phyloP scores from a whole-genome alignment of 2,797 vertebrate species.

The Dipus sagitta region DNA sequence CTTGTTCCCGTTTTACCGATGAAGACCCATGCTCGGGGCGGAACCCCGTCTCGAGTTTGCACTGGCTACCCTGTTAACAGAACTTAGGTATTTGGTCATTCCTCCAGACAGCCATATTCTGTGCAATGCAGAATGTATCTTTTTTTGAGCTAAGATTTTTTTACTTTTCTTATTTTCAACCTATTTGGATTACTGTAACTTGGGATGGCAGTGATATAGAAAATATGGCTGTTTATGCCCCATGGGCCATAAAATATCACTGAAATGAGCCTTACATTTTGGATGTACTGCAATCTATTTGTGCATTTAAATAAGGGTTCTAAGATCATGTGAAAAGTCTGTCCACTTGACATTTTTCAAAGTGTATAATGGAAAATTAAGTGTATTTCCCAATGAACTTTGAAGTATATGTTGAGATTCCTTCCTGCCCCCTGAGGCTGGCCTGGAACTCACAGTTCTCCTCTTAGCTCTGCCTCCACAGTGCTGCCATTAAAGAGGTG shows the following conservation, averaged over 20 bases:
- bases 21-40: conserved; percentile 18
- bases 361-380: conserved; percentile 54
- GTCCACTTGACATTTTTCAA: conserved; percentile 51
- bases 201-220: background rate
- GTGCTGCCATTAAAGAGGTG: no score
- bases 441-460: no score
- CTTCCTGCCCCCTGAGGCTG: background rate
- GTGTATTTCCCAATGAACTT: background rate
- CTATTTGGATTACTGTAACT: conserved; percentile 36
- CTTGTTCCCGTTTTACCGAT: conserved; percentile 63
- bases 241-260: conserved; percentile 31
- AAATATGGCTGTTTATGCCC: background rate
- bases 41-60: conserved; percentile 16
- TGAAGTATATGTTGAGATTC: conserved; percentile 49
- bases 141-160: conserved; percentile 44
- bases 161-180: conserved; percentile 48
- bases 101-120: background rate
- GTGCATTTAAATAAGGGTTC: conserved; percentile 46
- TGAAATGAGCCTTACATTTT: conserved; percentile 48
- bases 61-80: background rate
- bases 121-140: conserved; percentile 13
- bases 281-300: conserved; percentile 37
- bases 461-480: no score
- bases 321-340: conserved; percentile 24
- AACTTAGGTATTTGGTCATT: background rate